Evolutionary conservation across 2,113 vertebrate genomes (phyloP), one percentile per base, ranked within the genome.

Genomic region (Mustelus asterias): DNA sequence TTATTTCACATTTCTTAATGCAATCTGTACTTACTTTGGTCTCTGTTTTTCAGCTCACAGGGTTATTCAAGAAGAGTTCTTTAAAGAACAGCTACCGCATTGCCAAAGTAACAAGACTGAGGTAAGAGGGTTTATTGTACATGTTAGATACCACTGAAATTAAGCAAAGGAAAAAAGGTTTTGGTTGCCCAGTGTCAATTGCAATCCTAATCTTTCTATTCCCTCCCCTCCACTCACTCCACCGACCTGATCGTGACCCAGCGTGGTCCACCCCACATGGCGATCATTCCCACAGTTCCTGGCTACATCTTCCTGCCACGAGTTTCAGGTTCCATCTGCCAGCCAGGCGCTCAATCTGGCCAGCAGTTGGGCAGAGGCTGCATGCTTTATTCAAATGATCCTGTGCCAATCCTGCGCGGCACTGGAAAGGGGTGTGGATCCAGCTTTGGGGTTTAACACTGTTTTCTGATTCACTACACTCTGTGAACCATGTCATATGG

Each of bases 101-200:
- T 96, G 98, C 97, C 97, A 96, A 76, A 0, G 96, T 98, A 96
- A 97, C 97, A 0, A 54, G 96, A 94, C 93, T 98, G 96, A 98
- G 97, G 98, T 98, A 95, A 96, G 97, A 54, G 94, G n/a, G 0
- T 65, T 93, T 93, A 16, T 93, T 65, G 16, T 37, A 26, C 86
- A 60, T 58, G 48, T 60, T 60, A 14, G 48, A 26, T 60, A 63
- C 29, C 58, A 29, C n/a, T 63, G 26, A 90, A 26, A n/a, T 90
- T 4, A 63, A 90, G 58, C 13, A 90, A 90, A 90, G 11, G 26
- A 26, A 76, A 8, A 8, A 76, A 76, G 11, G 33, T 29, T 13
- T 76, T 76, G 72, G 2, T 29, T 76, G 29, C 29, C 72, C 72
- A 72, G 70, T 1, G 7, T 9, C 72, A 76, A 0, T 33, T 33